Percentiles rank a stretch among this genome's conserved stretches.
These are phyloP conservation scores for Sphaerodactylus townsendi DNA, from an alignment of 2,113 vertebrate genomes.

Conservation along the genomic window DNA sequence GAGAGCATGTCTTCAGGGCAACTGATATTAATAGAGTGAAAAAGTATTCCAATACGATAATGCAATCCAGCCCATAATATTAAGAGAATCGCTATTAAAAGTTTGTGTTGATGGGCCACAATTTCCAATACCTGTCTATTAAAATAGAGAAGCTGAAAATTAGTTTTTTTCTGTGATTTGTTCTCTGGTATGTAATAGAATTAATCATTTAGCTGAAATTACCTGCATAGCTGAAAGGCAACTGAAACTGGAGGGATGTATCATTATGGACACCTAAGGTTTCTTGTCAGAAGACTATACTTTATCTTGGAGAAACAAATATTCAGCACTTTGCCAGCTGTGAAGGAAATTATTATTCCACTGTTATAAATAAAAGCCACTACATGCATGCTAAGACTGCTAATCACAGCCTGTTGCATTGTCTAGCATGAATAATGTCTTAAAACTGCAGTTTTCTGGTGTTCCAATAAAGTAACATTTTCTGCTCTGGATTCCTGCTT, in stretches of 20 bases:
- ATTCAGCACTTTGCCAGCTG: constrained; percentile 55
- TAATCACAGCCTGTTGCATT: constrained; percentile 59
- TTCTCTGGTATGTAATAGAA: constrained; percentile 21
- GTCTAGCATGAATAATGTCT: constrained; percentile 43
- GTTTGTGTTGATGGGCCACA: background rate
- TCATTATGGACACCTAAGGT: constrained; percentile 39
- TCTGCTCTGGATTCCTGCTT: constrained; percentile 12
- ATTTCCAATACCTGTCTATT: constrained; percentile 14
- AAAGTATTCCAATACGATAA: background rate
- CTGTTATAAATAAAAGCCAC: constrained; percentile 35
- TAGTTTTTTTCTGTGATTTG: background rate
- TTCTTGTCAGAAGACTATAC: constrained; percentile 33
- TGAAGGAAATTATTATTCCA: constrained; percentile 55
- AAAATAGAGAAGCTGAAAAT: constrained; percentile 37
- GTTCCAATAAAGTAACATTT: constrained; percentile 31
- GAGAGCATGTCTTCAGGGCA: background rate
- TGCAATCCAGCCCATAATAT: background rate
- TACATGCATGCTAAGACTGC: constrained; percentile 44
- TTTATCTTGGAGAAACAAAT: constrained; percentile 55
- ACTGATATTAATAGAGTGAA: background rate
- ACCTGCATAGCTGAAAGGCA: background rate
- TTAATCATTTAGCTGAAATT: constrained; percentile 26
- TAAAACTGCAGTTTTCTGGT: constrained; percentile 24
- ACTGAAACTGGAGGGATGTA: constrained; percentile 18
- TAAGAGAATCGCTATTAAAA: background rate